Conservation (phyloP, 92 coral and sea anemone genomes). For the Zoanthus gigantus region DNA sequence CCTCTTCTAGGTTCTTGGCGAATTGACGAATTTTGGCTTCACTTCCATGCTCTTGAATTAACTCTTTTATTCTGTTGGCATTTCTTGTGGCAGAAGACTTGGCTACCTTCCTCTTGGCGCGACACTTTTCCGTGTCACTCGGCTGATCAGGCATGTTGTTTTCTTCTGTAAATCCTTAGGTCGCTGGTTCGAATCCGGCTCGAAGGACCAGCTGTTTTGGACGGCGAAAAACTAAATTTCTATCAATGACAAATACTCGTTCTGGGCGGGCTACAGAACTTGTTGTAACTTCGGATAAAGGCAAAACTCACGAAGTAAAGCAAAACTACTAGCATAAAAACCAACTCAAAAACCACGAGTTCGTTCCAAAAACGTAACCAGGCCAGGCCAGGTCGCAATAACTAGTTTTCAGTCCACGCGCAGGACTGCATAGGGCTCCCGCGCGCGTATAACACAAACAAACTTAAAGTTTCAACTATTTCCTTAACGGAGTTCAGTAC, state of each 20-base stretch:
- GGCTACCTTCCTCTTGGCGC: slow-evolving; percentile 39
- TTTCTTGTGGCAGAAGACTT: slow-evolving; percentile 26
- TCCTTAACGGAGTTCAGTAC: neutral
- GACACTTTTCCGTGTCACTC: slow-evolving; percentile 21
- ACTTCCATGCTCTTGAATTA: slow-evolving; percentile 19
- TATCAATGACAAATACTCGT: neutral
- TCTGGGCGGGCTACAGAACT: slow-evolving; percentile 21
- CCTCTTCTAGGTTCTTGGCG: slow-evolving; percentile 40
- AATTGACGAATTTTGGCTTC: slow-evolving; percentile 37
- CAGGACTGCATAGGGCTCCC: too few species aligned
- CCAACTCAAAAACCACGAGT: neutral
- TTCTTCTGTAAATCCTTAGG: slow-evolving; percentile 16
- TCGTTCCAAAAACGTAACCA: slow-evolving; percentile 5
- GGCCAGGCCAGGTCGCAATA: too few species aligned
- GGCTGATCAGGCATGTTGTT: slow-evolving; percentile 29
- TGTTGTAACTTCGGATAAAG: neutral
- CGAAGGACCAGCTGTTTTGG: slow-evolving; percentile 20
- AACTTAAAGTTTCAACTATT: neutral
- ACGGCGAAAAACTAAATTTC: neutral
- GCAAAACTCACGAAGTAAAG: slow-evolving; percentile 5
- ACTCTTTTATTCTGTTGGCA: slow-evolving; percentile 33
- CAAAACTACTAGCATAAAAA: slow-evolving; percentile 7
- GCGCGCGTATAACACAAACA: neutral
- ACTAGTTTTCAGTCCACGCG: too few species aligned
- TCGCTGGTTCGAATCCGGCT: slow-evolving; percentile 18